Evolutionary conservation across 2,797 vertebrate genomes (phyloP).

Genomic region (Acomys russatus): DNA sequence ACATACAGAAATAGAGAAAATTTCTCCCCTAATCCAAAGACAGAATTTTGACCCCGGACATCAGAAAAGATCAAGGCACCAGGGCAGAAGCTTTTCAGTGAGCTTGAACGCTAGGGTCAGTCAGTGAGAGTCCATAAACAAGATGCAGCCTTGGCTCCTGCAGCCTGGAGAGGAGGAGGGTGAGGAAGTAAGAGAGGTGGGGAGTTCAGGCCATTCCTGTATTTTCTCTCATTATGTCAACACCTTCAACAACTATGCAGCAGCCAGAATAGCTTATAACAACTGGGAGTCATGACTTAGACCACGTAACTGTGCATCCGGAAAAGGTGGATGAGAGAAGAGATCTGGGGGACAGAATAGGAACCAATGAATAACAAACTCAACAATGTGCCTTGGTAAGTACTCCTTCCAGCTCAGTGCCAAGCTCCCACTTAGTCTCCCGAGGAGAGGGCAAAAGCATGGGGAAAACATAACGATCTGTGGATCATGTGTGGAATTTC

Average conservation of each 20-base stretch:
- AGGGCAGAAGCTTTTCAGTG: neutral
- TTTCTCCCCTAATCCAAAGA: neutral
- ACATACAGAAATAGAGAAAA: neutral
- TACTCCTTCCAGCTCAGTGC: neutral
- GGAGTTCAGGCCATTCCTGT: neutral
- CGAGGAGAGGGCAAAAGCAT: neutral
- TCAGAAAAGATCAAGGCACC: neutral
- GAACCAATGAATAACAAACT: neutral
- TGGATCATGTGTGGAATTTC: neutral
- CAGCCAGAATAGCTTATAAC: neutral
- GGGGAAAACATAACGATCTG: no score
- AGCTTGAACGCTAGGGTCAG: neutral
- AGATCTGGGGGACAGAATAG: neutral
- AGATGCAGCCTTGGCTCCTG: neutral
- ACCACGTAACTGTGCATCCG: neutral
- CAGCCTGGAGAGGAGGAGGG: neutral
- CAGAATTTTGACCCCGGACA: neutral
- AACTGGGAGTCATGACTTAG: neutral
- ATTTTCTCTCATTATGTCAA: conserved; percentile 20
- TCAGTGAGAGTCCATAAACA: neutral
- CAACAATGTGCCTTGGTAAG: neutral
- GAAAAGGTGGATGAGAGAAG: neutral
- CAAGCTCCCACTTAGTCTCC: neutral
- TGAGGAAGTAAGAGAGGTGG: no score
- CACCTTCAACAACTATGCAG: neutral